Percentiles rank a stretch among this genome's conserved stretches.
Conservation (phyloP, 2,113 vertebrate species). For the Dasyornis broadbenti region DNA sequence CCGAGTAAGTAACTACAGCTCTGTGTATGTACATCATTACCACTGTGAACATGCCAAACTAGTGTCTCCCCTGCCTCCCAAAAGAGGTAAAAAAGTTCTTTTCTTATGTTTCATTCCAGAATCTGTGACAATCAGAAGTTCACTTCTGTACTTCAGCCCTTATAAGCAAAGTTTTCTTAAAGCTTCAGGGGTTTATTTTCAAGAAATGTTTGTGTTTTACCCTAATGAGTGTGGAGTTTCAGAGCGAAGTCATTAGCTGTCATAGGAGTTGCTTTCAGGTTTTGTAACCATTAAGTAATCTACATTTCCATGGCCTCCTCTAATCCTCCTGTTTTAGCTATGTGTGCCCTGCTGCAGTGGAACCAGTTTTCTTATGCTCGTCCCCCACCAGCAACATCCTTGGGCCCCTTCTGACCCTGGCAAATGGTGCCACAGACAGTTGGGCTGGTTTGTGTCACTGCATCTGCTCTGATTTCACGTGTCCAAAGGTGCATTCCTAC, state of each 20-base stretch:
- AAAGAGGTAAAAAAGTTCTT: background rate
- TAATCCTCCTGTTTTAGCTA: background rate
- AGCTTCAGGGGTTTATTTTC: background rate
- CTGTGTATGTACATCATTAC: background rate
- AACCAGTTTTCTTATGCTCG: background rate
- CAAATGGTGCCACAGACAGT: background rate
- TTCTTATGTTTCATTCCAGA: background rate
- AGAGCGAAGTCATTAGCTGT: background rate
- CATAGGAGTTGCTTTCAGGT: background rate
- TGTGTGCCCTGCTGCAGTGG: background rate
- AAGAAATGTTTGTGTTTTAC: background rate
- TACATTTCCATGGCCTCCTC: background rate
- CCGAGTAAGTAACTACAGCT: slow-evolving; percentile 78
- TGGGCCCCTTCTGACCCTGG: background rate
- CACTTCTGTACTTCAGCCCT: background rate
- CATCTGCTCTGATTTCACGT: background rate
- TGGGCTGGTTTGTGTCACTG: background rate
- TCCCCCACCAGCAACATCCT: background rate
- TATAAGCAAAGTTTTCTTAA: background rate
- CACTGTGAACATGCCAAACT: background rate
- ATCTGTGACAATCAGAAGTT: background rate
- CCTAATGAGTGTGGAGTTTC: background rate
- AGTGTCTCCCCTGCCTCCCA: background rate
- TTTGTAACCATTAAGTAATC: background rate
- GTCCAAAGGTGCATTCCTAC: background rate